phyloP scores from a whole-genome alignment of 2,888 invertebrate genomes.

The Tanytarsus gracilentus region DNA sequence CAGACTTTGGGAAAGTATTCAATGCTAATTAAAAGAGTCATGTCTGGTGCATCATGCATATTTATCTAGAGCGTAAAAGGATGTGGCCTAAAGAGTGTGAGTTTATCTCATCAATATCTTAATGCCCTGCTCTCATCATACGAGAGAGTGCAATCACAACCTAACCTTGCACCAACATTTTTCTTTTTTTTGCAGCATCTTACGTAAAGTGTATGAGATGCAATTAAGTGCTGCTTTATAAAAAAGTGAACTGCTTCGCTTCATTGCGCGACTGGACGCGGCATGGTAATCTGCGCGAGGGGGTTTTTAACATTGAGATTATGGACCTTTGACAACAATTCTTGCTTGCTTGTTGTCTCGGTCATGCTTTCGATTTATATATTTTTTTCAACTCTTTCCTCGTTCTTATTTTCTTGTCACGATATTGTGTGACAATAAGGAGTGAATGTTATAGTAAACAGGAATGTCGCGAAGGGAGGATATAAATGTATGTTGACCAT shows the following conservation, averaged over 20 bases:
- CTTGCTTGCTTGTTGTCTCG: neutral
- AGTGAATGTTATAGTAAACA: too few species aligned
- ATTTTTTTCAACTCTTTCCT: neutral
- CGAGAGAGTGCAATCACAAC: neutral
- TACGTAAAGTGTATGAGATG: conserved; percentile 26
- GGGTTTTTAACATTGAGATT: neutral
- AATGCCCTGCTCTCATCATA: neutral
- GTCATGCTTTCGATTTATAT: conserved; percentile 17
- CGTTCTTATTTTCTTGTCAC: neutral
- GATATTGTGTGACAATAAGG: neutral
- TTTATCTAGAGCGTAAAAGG: too few species aligned
- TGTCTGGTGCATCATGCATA: too few species aligned
- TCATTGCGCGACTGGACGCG: neutral
- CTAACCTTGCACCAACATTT: conserved; percentile 8
- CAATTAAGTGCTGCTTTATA: conserved; percentile 22
- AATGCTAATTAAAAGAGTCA: too few species aligned
- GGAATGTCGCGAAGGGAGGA: too few species aligned
- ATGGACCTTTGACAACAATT: conserved; percentile 29
- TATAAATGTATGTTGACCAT: neutral
- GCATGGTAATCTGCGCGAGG: neutral
- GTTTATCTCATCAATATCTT: too few species aligned
- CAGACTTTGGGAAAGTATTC: too few species aligned
- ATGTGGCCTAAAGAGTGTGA: too few species aligned
- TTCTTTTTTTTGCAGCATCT: conserved; percentile 5
- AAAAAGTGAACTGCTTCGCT: conserved; percentile 12